Evolutionary conservation across 2,113 vertebrate genomes (phyloP).

Genomic region (Eira barbara): DNA sequence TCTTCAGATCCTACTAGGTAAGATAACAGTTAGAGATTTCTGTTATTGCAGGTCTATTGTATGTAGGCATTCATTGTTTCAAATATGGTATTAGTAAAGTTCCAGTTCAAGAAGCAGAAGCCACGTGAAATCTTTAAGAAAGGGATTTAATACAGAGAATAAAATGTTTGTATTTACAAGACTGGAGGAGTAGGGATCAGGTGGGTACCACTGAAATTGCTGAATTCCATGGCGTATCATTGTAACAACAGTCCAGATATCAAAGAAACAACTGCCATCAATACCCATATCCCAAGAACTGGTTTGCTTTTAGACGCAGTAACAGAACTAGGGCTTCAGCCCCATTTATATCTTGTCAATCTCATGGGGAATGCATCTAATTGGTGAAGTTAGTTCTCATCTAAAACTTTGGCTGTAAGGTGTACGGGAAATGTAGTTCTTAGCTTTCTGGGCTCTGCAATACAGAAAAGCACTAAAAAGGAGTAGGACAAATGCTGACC

Average conservation of each 20-base stretch:
- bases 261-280: neutral
- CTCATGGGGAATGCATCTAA: neutral
- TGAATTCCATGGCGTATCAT: neutral
- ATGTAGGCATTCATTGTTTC: neutral
- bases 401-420: neutral
- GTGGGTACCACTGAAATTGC: neutral
- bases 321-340: neutral
- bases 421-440: neutral
- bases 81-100: neutral
- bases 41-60: fast-evolving
- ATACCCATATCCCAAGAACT: neutral
- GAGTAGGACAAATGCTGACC: neutral
- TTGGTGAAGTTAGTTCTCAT: neutral
- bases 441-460: neutral
- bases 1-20: neutral
- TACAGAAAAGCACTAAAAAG: neutral
- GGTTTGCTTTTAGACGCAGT: neutral
- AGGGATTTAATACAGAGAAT: neutral
- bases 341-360: neutral
- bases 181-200: neutral
- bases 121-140: neutral
- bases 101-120: neutral
- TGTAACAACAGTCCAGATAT: neutral
- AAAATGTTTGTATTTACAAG: neutral
- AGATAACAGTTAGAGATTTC: neutral